Evolutionary conservation across 1,140 invertebrate genomes (phyloP).

Genomic region (Phymorhynchus buccinoides): DNA sequence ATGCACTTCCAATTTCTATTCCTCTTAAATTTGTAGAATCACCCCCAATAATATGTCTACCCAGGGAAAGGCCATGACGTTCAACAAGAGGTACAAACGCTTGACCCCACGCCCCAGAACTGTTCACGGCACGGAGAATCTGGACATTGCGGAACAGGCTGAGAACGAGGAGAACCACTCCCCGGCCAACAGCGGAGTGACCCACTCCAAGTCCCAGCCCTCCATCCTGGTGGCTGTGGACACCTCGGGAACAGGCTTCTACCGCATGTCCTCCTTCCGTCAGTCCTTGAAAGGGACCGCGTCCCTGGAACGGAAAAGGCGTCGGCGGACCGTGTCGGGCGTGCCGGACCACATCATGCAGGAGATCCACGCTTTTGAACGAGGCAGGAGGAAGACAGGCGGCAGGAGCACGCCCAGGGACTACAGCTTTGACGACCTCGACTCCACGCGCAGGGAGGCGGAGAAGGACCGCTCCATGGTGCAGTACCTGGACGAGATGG

Average conservation of each 20-base stretch:
- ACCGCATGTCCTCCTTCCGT: conserved; percentile 65
- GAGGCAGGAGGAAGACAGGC: conserved; percentile 43
- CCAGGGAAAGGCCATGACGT: conserved; percentile 31
- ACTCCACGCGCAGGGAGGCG: conserved; percentile 46
- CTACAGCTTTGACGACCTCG: conserved; percentile 67
- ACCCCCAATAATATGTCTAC: not conserved
- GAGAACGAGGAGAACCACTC: conserved; percentile 37
- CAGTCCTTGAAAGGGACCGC: conserved; percentile 52
- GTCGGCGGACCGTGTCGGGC: conserved; percentile 63
- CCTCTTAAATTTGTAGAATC: too few relatives aligned
- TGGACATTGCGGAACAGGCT: conserved; percentile 48
- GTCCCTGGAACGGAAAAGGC: conserved; percentile 45
- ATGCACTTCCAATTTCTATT: not conserved
- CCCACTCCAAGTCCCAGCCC: conserved; percentile 57
- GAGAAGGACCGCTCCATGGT: conserved; percentile 60
- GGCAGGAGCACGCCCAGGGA: conserved; percentile 46
- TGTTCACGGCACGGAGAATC: conserved; percentile 54
- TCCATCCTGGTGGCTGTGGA: conserved; percentile 64
- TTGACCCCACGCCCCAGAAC: conserved; percentile 58
- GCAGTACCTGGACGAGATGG: conserved; percentile 66
- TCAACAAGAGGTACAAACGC: conserved; percentile 61
- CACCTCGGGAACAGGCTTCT: conserved; percentile 63
- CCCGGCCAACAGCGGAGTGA: conserved; percentile 19
- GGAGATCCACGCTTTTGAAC: conserved; percentile 66
- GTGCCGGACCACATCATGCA: conserved; percentile 63